phyloP scores from a whole-genome alignment of 2,113 vertebrate species.

The Anguilla japonica region DNA sequence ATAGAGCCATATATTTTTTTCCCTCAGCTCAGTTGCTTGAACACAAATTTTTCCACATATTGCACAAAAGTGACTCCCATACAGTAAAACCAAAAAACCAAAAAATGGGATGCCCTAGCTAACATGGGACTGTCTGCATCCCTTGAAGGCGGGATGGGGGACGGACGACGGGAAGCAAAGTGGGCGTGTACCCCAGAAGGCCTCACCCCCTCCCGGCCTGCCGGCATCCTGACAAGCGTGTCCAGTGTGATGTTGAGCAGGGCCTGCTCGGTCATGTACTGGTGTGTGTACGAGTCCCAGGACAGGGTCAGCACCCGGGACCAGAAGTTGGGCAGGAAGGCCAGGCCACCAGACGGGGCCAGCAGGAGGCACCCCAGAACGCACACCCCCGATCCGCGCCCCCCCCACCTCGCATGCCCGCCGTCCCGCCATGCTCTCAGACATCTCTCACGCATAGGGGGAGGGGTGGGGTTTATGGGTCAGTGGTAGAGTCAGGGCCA shows the following conservation, averaged over 20 bases:
- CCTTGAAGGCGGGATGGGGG: no score
- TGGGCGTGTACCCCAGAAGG: not conserved
- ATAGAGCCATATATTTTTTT: no score
- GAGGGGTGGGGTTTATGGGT: not conserved
- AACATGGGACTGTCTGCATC: no score
- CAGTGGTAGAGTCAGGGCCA: not conserved
- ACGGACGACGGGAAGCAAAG: not conserved
- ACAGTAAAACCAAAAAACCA: no score
- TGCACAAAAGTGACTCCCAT: no score
- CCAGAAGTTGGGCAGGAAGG: slow-evolving; percentile 85
- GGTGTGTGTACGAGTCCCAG: slow-evolving; percentile 78
- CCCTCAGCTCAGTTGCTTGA: no score
- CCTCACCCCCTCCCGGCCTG: slow-evolving; percentile 50
- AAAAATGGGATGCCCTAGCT: no score
- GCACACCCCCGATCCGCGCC: slow-evolving; percentile 29
- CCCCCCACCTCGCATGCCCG: not conserved
- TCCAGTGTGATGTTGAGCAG: slow-evolving; percentile 73
- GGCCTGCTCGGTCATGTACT: slow-evolving; percentile 79
- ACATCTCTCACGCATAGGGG: slow-evolving; percentile 32
- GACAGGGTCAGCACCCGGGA: slow-evolving; percentile 73
- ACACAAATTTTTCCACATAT: no score
- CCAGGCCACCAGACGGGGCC: slow-evolving; percentile 43
- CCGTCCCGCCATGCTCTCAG: slow-evolving; percentile 28
- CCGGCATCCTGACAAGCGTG: slow-evolving; percentile 47
- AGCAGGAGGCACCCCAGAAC: slow-evolving; percentile 52